Conservation (phyloP, 2,797 vertebrate genomes). For the Triplophysa yarkandensis region DNA sequence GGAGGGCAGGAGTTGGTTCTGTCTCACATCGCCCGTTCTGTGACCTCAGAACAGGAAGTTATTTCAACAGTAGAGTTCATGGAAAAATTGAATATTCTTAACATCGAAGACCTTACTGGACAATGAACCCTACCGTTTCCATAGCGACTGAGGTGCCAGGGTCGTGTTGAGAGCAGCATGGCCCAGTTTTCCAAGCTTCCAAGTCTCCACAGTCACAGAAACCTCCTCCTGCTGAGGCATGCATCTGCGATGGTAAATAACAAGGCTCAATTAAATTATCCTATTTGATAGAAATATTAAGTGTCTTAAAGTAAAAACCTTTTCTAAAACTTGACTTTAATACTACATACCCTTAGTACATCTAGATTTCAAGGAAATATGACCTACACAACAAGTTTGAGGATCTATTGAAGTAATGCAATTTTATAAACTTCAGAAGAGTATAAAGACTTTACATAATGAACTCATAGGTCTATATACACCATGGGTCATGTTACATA, state of each 20-base stretch:
- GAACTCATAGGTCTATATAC: too few relatives aligned
- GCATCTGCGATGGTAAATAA: slow-evolving; percentile 81
- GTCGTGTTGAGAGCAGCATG: slow-evolving; percentile 89
- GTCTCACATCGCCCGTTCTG: slow-evolving; percentile 2
- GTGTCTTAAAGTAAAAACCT: neutral
- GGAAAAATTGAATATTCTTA: slow-evolving; percentile 8
- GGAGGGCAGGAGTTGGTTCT: neutral
- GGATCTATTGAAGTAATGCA: too few relatives aligned
- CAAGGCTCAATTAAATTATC: neutral
- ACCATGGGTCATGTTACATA: too few relatives aligned
- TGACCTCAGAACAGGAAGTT: slow-evolving; percentile 67
- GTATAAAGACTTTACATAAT: too few relatives aligned
- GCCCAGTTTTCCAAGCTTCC: slow-evolving; percentile 97
- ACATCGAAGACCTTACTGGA: neutral
- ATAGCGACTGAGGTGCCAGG: slow-evolving; percentile 77
- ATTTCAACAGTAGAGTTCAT: slow-evolving; percentile 61
- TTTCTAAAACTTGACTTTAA: neutral
- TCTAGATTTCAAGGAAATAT: too few relatives aligned
- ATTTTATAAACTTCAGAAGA: too few relatives aligned
- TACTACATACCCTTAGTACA: too few relatives aligned
- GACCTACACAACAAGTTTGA: too few relatives aligned
- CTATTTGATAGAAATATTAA: too few relatives aligned
- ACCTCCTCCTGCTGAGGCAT: slow-evolving; percentile 92
- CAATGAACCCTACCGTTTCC: slow-evolving; percentile 82
- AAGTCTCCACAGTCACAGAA: slow-evolving; percentile 98